Percentiles rank a stretch among this genome's conserved stretches.
Evolutionary conservation across 2,113 vertebrate genomes (phyloP).

Genomic region (Percopsis transmontana): DNA sequence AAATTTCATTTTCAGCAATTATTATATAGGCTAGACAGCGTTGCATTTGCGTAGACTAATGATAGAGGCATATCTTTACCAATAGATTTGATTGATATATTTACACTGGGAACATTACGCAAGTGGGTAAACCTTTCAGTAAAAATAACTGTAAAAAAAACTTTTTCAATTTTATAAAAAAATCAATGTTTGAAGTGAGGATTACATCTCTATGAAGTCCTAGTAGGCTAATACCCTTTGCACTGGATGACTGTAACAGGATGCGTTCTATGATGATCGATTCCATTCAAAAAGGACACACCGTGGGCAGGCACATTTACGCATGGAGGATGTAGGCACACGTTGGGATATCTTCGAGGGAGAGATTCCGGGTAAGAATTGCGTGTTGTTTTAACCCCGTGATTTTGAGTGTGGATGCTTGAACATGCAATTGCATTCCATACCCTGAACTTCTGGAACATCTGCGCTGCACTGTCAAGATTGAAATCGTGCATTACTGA

Average conservation of each 20-base stretch:
- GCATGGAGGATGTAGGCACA: conserved; percentile 55
- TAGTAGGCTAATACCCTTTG: conserved; percentile 10
- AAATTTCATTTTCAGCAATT: conserved; percentile 35
- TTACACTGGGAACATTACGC: conserved; percentile 10
- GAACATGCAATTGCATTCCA: conserved; percentile 40
- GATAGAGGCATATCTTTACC: conserved; percentile 7
- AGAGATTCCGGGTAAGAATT: conserved; percentile 45
- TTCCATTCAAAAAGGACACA: conserved; percentile 37
- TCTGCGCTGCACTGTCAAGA: conserved; percentile 33
- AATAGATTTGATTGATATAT: conserved; percentile 8
- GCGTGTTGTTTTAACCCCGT: conserved; percentile 29
- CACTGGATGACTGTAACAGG: conserved; percentile 50
- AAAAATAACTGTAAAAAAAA: conserved; percentile 14
- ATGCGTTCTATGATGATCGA: conserved; percentile 51
- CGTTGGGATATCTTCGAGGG: conserved; percentile 41
- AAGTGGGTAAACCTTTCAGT: conserved; percentile 9
- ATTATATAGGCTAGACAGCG: conserved; percentile 23
- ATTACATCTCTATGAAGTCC: conserved; percentile 39
- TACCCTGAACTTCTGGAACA: conserved; percentile 63
- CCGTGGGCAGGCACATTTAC: conserved; percentile 44
- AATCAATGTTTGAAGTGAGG: conserved; percentile 24
- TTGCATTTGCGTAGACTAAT: conserved; percentile 24
- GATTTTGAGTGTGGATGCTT: conserved; percentile 39
- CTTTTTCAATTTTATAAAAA: conserved; percentile 7
- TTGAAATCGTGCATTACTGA: conserved; percentile 31